Conservation (phyloP, 2,113 vertebrate species). For the Eudyptes chrysolophus region DNA sequence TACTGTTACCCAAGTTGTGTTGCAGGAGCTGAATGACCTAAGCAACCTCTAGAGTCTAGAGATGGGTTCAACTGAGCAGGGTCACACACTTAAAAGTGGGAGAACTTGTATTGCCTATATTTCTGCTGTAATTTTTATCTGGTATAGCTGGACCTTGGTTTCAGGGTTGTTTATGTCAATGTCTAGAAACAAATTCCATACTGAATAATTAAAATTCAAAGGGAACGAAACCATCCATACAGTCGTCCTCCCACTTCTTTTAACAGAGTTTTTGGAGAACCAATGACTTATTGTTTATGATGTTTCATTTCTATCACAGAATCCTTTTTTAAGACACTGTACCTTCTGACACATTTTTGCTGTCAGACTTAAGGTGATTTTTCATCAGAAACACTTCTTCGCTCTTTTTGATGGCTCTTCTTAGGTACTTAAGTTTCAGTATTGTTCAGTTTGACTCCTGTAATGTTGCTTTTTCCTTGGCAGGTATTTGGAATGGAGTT, state of each 20-base stretch:
- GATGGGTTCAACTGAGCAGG: background rate
- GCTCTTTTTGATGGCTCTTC: background rate
- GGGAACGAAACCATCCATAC: background rate
- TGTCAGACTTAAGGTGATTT: background rate
- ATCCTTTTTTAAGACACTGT: background rate
- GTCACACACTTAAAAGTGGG: background rate
- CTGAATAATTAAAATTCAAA: background rate
- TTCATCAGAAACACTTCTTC: background rate
- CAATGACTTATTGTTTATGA: background rate
- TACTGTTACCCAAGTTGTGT: background rate
- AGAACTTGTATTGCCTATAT: background rate
- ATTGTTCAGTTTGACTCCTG: background rate
- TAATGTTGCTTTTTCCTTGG: background rate
- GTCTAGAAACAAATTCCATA: background rate
- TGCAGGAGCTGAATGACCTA: background rate
- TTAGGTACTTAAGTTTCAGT: background rate
- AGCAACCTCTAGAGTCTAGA: background rate
- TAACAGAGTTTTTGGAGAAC: background rate
- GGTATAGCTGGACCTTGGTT: background rate
- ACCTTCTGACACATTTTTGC: background rate
- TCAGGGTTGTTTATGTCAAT: background rate
- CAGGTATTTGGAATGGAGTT: conserved; percentile 90
- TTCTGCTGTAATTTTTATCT: background rate
- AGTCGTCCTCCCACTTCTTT: background rate
- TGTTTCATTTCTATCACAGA: background rate